Conservation (phyloP, 1,140 invertebrate species). For the Drosophila asahinai region DNA sequence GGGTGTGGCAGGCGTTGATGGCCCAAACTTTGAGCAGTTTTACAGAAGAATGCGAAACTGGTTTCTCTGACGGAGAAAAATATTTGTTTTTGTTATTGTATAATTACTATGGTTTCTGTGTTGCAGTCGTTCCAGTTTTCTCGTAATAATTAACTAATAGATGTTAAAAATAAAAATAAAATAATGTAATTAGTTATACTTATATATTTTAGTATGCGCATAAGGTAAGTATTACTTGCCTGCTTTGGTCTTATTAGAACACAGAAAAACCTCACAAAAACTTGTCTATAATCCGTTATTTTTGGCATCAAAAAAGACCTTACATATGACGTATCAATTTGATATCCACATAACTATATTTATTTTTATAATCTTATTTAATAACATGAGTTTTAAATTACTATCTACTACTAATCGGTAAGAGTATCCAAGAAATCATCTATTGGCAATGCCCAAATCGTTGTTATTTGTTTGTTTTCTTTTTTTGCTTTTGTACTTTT, state of each 20-base stretch:
- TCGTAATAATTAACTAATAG: no score
- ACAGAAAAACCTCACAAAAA: no score
- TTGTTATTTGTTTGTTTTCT: constrained; percentile 45
- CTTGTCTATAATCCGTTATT: no score
- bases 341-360: no score
- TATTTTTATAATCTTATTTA: neutral
- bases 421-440: constrained; percentile 20
- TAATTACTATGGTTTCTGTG: neutral
- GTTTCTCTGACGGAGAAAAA: constrained; percentile 27
- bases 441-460: constrained; percentile 20
- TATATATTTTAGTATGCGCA: neutral
- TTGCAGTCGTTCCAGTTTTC: neutral
- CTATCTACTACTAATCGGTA: neutral
- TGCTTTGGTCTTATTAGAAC: no score
- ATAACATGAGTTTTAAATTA: no score
- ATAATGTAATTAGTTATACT: neutral
- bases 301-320: no score
- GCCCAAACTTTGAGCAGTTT: constrained; percentile 26
- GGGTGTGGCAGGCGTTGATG: constrained; percentile 53
- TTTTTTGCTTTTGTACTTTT: constrained; percentile 39
- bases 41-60: constrained; percentile 30
- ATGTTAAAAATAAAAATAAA: neutral
- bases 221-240: neutral
- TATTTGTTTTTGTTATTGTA: neutral
- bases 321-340: no score